Evolutionary conservation across 1,140 invertebrate genomes (phyloP).

Genomic region (Chrysomallon squamiferum): DNA sequence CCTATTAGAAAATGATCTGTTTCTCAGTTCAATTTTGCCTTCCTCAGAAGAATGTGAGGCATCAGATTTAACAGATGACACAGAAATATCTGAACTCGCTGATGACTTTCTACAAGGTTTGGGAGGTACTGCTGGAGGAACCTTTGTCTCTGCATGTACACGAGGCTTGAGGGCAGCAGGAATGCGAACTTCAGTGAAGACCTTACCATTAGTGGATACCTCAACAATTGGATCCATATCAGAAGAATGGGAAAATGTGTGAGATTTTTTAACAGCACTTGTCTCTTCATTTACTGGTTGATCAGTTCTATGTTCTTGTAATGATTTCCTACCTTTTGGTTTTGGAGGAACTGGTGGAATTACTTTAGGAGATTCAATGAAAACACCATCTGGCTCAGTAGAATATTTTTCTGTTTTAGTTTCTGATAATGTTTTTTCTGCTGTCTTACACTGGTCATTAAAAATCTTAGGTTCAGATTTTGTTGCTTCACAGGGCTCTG

Average conservation of each 20-base stretch:
- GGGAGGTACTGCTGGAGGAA: slow-evolving; percentile 9
- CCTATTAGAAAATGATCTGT: not conserved
- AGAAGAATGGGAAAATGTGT: no score
- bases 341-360: slow-evolving; percentile 34
- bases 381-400: not conserved
- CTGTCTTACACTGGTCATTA: no score
- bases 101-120: not conserved
- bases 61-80: not conserved
- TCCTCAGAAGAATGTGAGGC: not conserved
- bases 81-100: not conserved
- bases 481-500: no score
- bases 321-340: slow-evolving; percentile 4
- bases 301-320: not conserved
- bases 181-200: not conserved
- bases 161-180: not conserved
- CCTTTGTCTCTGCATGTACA: not conserved
- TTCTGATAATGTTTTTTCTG: no score
- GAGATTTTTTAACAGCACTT: not conserved
- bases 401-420: no score
- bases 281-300: not conserved
- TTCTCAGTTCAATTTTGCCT: not conserved
- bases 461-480: no score
- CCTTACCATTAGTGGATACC: not conserved
- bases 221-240: not conserved
- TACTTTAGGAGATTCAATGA: slow-evolving; percentile 5